Conservation (phyloP, 1,140 invertebrate genomes). For the Leptestheria dahalacensis region DNA sequence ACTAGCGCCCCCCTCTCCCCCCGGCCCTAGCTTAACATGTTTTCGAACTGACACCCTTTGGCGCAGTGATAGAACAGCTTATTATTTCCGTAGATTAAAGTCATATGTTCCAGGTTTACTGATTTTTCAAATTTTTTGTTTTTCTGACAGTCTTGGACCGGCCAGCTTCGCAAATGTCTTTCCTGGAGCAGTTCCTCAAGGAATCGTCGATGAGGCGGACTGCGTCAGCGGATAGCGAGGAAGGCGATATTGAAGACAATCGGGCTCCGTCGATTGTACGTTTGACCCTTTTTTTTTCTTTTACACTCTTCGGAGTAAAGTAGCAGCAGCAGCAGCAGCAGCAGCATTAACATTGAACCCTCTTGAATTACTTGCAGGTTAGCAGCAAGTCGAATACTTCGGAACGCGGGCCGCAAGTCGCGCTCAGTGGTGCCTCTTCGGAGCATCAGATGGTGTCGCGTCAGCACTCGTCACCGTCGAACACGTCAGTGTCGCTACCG, state of each 20-base stretch:
- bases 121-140: conserved; percentile 16
- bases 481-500: neutral
- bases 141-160: conserved; percentile 57
- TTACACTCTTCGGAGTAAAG: no score
- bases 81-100: conserved; percentile 16
- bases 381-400: neutral
- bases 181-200: conserved; percentile 74
- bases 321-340: no score
- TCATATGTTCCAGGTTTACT: conserved; percentile 15
- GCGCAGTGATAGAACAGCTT: neutral
- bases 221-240: conserved; percentile 51
- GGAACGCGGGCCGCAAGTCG: neutral
- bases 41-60: neutral
- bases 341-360: no score
- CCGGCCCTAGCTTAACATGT: neutral
- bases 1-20: neutral
- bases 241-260: conserved; percentile 60
- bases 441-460: neutral
- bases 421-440: neutral
- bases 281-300: no score
- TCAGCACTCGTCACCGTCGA: neutral
- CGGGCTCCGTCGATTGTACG: conserved; percentile 49
- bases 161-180: conserved; percentile 73
- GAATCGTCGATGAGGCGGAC: conserved; percentile 39
- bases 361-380: neutral